Evolutionary conservation across 2,797 vertebrate genomes (phyloP), one percentile per base, ranked within the genome.

Genomic region (Podarcis lilfordi): DNA sequence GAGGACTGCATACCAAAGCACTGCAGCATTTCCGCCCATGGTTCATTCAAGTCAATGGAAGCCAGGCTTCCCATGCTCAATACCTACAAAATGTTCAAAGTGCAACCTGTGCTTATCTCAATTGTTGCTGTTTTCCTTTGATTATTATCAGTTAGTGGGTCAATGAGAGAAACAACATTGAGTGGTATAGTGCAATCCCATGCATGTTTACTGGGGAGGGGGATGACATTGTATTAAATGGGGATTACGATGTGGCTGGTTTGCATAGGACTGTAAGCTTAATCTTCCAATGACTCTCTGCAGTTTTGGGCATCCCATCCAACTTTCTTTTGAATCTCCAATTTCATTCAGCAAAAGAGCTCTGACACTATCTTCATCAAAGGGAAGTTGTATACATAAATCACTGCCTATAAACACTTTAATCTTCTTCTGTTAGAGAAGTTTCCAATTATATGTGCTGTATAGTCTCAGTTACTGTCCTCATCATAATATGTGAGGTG

Each of bases 391-490:
- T 76, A 68, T 68, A 89, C 83, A 17, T 83, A 55, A 64, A 86
- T 80, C 78, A 88, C 78, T 72, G 29, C 2, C 83, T 61, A 35
- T 69, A 19, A 86, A 3, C 5, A 80, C 80, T 80, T 90, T 85
- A 29, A 89, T 69, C 27, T 92, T 35, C 77, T 84, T 72, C n/a
- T 68, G 84, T 2, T 85, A 85, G 80, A 90, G 71, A 50, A 35
- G 40, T 35, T 32, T 77, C 45, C 15, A 3, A 77, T 17, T 88
- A 13, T 84, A 72, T 5, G 17, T 85, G 76, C 35, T 35, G 64
- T 71, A 15, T 61, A 69, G 21, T 6, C 35, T 29, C 45, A 84
- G 37, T 83, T 77, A 55, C 32, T 88, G 37, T 81, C 68, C 35
- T 84, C 89, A 81, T 4, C 1, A 81, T 35, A 55, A 45, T 61